Evolutionary conservation across 2,888 invertebrate species (phyloP).

Genomic region (Drosophila flavopinicola): DNA sequence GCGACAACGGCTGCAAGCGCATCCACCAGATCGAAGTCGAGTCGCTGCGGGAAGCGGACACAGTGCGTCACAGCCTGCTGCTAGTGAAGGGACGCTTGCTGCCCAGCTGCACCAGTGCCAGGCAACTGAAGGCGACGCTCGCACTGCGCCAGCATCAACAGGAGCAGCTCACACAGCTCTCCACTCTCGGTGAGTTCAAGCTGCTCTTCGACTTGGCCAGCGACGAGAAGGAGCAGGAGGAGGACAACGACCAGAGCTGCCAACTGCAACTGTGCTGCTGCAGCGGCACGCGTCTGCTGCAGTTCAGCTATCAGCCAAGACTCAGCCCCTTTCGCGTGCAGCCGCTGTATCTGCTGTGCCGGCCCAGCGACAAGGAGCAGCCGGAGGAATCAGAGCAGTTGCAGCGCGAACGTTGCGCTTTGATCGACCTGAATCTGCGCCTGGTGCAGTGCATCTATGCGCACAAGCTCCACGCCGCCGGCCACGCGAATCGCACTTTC

Average conservation of each 20-base stretch:
- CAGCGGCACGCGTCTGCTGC: conserved; percentile 47
- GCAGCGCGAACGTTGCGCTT: conserved; percentile 87
- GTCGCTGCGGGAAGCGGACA: conserved; percentile 73
- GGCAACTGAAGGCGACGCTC: conserved; percentile 60
- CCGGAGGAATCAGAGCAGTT: conserved; percentile 84
- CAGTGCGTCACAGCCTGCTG: conserved; percentile 78
- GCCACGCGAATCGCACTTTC: conserved; percentile 90
- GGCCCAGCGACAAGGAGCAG: conserved; percentile 88
- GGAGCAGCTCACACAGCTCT: conserved; percentile 53
- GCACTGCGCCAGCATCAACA: conserved; percentile 9
- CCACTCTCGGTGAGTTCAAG: conserved; percentile 78
- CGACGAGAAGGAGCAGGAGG: background rate
- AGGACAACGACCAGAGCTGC: too few relatives aligned
- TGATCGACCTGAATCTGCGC: conserved; percentile 91
- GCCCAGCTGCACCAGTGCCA: conserved; percentile 60
- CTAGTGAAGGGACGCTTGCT: conserved; percentile 80
- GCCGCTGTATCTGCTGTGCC: conserved; percentile 93
- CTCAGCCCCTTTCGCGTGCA: conserved; percentile 71
- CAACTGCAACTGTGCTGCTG: conserved; percentile 61
- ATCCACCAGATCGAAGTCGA: conserved; percentile 68
- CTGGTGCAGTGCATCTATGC: conserved; percentile 94
- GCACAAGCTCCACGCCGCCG: conserved; percentile 93
- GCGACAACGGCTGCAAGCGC: conserved; percentile 59
- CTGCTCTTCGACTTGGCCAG: conserved; percentile 71
- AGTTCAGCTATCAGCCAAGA: conserved; percentile 51